Conservation (phyloP, 2,113 vertebrate genomes). For the Percina caprodes region DNA sequence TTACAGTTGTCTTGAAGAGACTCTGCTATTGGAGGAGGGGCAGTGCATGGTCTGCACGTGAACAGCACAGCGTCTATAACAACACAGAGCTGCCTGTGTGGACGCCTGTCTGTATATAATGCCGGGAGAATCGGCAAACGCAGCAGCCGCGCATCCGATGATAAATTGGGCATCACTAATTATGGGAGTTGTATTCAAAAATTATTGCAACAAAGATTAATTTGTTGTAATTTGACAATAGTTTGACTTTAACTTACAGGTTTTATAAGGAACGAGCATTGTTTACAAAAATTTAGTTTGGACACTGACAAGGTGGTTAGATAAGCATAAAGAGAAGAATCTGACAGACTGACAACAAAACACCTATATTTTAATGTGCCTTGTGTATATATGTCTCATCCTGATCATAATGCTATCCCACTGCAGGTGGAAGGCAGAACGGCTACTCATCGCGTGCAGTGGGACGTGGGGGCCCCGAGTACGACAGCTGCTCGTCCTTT, state of each 20-base stretch:
- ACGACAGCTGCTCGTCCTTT: conserved; percentile 95
- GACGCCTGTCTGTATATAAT: too few species aligned
- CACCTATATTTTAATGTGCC: background rate
- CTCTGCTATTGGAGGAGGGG: too few species aligned
- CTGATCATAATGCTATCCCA: background rate
- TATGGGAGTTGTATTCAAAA: background rate
- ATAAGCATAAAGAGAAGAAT: background rate
- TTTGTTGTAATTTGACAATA: background rate
- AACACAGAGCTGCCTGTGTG: too few species aligned
- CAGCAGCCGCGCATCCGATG: too few species aligned
- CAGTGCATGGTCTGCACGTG: too few species aligned
- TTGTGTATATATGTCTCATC: background rate
- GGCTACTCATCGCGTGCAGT: conserved; percentile 77
- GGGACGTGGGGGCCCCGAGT: conserved; percentile 86
- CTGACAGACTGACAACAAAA: background rate
- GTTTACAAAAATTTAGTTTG: background rate
- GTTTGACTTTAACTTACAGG: background rate
- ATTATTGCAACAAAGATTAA: background rate
- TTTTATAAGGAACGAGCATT: background rate
- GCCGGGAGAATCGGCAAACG: too few species aligned
- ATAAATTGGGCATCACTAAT: too few species aligned
- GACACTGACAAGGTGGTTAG: background rate
- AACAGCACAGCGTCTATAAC: too few species aligned
- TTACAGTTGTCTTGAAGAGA: too few species aligned
- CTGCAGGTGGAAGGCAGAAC: conserved; percentile 80